Evolutionary conservation across 2,888 invertebrate genomes (phyloP).

Genomic region (Apomyelois bistriatella): DNA sequence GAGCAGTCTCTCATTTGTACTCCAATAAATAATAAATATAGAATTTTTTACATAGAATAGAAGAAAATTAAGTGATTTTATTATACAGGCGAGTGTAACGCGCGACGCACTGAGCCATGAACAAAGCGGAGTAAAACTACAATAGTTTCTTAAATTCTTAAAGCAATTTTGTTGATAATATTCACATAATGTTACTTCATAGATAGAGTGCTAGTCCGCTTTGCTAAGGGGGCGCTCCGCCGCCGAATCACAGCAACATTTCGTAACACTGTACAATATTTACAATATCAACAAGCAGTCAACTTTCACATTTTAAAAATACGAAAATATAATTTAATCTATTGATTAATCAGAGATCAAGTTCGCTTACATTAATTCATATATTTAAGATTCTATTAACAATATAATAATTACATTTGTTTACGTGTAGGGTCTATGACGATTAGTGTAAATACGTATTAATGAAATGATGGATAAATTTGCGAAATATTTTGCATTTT

Average conservation of each 20-base stretch:
- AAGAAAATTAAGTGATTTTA: constrained; percentile 7
- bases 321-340: constrained; percentile 73
- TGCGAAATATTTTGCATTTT: too few relatives aligned
- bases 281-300: constrained; percentile 60
- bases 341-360: constrained; percentile 67
- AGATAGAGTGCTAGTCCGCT: neutral
- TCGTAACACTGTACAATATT: constrained; percentile 71
- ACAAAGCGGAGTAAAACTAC: neutral
- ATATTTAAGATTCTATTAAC: constrained; percentile 25
- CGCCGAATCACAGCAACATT: constrained; percentile 50
- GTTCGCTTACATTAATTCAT: constrained; percentile 46
- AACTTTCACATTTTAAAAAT: constrained; percentile 45
- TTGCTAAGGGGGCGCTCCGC: constrained; percentile 21
- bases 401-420: constrained; percentile 35
- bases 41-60: constrained; percentile 6
- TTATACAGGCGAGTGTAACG: constrained; percentile 13
- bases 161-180: too few relatives aligned
- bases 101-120: neutral
- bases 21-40: constrained; percentile 7
- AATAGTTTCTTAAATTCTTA: too few relatives aligned
- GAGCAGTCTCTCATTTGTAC: neutral
- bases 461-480: too few relatives aligned
- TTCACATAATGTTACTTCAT: too few relatives aligned
- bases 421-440: constrained; percentile 24
- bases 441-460: neutral